Base-by-base conservation (phyloP, 2,888 invertebrate genomes). In the Habroteleia sp. region DNA sequence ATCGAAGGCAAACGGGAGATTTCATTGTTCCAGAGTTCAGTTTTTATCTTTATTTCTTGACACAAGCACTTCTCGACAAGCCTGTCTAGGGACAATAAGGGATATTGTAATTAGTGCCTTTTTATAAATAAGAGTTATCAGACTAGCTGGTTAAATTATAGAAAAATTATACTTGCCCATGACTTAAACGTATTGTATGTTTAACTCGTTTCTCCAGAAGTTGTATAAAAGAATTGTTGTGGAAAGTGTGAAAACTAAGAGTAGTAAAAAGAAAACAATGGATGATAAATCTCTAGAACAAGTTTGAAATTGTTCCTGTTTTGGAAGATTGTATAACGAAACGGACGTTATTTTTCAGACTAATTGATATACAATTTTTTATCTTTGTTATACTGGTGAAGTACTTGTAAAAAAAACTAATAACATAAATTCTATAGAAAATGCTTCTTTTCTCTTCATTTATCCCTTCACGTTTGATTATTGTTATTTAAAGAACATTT, bases 141-240 rank as follows among this genome's bases (percentile, higher is more conserved):
- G 76, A 71, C 74, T 75, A 83, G 80, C 60, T 80, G 82, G 83
- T 84, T 85, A 84, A 83, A 72, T 81, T 73, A 85, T 86, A 82
- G 80, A 74, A 42, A 48, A 69, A 83, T 85, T 82, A 80, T 85
- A 87, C 87, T 87, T 87, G 87, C 87, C 87, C 85, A 86, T 86
- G 86, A 87, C 85, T 85, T 84, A 82, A 82, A 72, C 79, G 79
- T 83, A 83, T n/a, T 79, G 79, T 83, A 81, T 81, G 83, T 85
- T 86, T 84, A 86, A 84, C 80, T 82, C 78, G 79, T 83, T 81
- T 76, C 68, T 46, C 71, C 74, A 78, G 74, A 73, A 81, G 56
- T n/a, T 77, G 63, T 76, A 73, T 65, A 63, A 77, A 52, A 62
- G 35, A 20, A 42, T 35, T 46, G 42, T 65, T 60, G 23, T 48